Conservation (phyloP, 1,140 invertebrate species). For the Drosophila ironensis region DNA sequence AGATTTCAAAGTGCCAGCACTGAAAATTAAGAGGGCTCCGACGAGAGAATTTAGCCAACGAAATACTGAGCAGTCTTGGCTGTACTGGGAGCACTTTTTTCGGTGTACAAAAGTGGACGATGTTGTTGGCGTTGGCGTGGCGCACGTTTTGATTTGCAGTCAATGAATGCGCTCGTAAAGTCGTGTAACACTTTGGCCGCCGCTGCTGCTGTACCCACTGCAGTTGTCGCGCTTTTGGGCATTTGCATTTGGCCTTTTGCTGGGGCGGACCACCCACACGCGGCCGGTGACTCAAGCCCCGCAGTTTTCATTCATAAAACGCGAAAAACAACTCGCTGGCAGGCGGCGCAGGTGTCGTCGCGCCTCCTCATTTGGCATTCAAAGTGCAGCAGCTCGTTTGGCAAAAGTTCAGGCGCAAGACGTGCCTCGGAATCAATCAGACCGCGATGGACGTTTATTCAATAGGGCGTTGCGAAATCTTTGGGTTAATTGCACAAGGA, state of each 20-base stretch:
- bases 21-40: not conserved
- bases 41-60: too few species aligned
- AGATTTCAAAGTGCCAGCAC: conserved; percentile 17
- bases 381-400: conserved; percentile 63
- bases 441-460: conserved; percentile 46
- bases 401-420: conserved; percentile 68
- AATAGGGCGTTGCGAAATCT: conserved; percentile 58
- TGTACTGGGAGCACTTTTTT: too few species aligned
- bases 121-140: conserved; percentile 55
- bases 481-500: conserved; percentile 58
- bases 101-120: conserved; percentile 1
- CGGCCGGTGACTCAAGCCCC: conserved; percentile 49
- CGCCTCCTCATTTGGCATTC: conserved; percentile 53
- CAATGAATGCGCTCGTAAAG: conserved; percentile 74
- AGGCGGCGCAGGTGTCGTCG: conserved; percentile 41
- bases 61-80: too few species aligned
- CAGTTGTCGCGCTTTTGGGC: conserved; percentile 45
- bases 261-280: conserved; percentile 64
- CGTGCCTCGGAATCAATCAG: conserved; percentile 53
- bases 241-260: conserved; percentile 70
- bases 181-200: conserved; percentile 63
- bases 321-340: conserved; percentile 31
- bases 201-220: conserved; percentile 40
- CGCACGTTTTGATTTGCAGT: conserved; percentile 76
- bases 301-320: conserved; percentile 72